Percentiles rank a stretch among this genome's conserved stretches.
Evolutionary conservation across 2,797 vertebrate species (phyloP).

Genomic region (Cetoscarus ocellatus): DNA sequence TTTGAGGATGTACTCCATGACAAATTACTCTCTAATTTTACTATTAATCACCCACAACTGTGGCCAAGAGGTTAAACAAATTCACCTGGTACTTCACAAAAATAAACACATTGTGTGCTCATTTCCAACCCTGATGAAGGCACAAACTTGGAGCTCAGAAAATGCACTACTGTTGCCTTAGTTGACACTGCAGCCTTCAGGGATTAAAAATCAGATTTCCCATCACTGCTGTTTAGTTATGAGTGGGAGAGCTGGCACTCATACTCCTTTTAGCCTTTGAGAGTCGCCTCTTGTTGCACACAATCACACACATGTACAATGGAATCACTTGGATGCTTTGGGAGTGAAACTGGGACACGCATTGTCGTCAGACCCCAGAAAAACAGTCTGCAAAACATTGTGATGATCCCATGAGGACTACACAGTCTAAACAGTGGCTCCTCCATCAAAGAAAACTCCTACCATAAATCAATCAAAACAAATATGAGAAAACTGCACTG

Average conservation of each 20-base stretch:
- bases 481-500: slow-evolving; percentile 32
- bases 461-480: slow-evolving; percentile 42
- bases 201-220: no score
- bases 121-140: no score
- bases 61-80: no score
- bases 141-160: no score
- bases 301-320: slow-evolving; percentile 46
- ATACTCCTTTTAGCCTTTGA: slow-evolving; percentile 28
- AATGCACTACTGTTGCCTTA: slow-evolving; percentile 36
- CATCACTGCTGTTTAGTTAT: slow-evolving; percentile 2
- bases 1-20: no score
- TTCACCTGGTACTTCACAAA: no score
- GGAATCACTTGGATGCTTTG: slow-evolving; percentile 31
- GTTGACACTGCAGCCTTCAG: slow-evolving; percentile 55
- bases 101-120: no score
- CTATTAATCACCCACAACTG: no score
- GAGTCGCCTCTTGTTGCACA: slow-evolving; percentile 45
- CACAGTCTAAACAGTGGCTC: slow-evolving; percentile 29
- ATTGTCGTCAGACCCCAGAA: slow-evolving; percentile 49
- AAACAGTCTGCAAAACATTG: slow-evolving; percentile 29
- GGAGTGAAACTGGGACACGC: slow-evolving; percentile 57
- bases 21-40: no score
- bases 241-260: slow-evolving; percentile 44
- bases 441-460: slow-evolving; percentile 31
- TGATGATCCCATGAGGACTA: slow-evolving; percentile 31